A percentile compares a stretch with the other conserved stretches of the same genome.
These are phyloP conservation scores for Triplophysa rosa DNA, from an alignment of 2,113 vertebrate genomes.

Conservation along the genomic window DNA sequence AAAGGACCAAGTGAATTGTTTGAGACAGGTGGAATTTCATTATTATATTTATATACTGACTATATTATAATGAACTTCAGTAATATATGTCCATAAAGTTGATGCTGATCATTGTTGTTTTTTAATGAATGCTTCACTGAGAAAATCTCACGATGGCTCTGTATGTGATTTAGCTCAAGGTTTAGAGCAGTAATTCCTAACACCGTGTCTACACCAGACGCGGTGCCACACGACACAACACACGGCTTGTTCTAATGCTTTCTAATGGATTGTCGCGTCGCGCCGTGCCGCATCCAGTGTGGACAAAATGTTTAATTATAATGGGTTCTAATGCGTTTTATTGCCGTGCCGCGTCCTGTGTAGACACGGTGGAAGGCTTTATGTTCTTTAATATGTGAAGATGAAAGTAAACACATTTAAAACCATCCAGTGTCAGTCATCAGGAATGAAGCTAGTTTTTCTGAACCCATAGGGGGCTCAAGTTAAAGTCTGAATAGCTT, in stretches of 20 bases:
- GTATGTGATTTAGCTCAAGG: neutral
- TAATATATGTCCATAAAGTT: neutral
- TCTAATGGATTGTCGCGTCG: too few species aligned
- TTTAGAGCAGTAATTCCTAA: neutral
- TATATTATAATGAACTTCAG: too few species aligned
- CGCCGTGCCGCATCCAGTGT: too few species aligned
- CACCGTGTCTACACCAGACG: too few species aligned
- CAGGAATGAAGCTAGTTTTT: conserved; percentile 12
- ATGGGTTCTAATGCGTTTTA: too few species aligned
- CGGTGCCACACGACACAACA: too few species aligned
- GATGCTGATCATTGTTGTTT: neutral
- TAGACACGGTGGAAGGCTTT: neutral
- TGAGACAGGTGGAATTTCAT: too few species aligned
- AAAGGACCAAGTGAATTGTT: too few species aligned
- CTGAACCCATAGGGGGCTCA: neutral
- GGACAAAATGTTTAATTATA: too few species aligned
- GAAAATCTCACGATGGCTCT: neutral
- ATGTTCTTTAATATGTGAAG: neutral
- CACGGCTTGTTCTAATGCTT: too few species aligned
- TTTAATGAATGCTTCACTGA: neutral
- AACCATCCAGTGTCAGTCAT: neutral
- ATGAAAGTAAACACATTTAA: neutral
- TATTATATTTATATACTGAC: neutral
- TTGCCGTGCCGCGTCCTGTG: too few species aligned
- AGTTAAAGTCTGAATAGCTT: neutral